These are phyloP conservation scores for Camponotus fellah DNA, from an alignment of 2,888 invertebrate species.

Conservation along the genomic window DNA sequence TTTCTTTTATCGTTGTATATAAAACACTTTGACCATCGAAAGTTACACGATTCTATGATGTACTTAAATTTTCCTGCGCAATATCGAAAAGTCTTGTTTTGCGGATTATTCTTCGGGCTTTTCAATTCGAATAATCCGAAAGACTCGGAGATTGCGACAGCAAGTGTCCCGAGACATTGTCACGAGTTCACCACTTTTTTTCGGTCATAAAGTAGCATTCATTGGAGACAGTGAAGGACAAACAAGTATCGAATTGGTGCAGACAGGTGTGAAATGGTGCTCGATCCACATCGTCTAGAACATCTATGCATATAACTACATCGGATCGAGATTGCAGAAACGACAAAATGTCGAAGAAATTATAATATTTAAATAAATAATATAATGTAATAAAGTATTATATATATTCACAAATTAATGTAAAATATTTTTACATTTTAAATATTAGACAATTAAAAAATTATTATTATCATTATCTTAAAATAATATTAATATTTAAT, in stretches of 20 bases:
- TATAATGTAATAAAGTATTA: not conserved
- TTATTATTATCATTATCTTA: not conserved
- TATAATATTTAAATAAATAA: not conserved
- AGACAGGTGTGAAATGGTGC: constrained; percentile 84
- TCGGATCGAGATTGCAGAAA: constrained; percentile 60
- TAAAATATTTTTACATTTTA: not conserved
- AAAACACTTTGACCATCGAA: not conserved
- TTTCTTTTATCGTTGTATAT: not conserved
- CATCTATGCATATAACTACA: constrained; percentile 79
- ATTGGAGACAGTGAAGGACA: constrained; percentile 74
- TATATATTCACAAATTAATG: not conserved
- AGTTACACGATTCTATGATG: no score
- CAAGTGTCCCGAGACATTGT: constrained; percentile 74
- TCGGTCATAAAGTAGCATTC: constrained; percentile 65
- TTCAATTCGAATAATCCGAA: constrained; percentile 52
- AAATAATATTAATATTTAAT: not conserved
- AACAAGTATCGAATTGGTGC: constrained; percentile 82
- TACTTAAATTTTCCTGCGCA: not conserved
- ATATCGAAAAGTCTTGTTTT: not conserved
- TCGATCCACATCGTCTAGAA: constrained; percentile 85
- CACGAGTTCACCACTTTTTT: constrained; percentile 72
- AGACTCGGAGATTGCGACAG: constrained; percentile 68
- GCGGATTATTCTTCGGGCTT: not conserved
- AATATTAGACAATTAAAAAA: not conserved
- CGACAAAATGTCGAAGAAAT: not conserved